A percentile compares a stretch with the other conserved stretches of the same genome.
phyloP scores from a whole-genome alignment of 2,797 vertebrate genomes.

The Acrossocheilus wenchowensis region DNA sequence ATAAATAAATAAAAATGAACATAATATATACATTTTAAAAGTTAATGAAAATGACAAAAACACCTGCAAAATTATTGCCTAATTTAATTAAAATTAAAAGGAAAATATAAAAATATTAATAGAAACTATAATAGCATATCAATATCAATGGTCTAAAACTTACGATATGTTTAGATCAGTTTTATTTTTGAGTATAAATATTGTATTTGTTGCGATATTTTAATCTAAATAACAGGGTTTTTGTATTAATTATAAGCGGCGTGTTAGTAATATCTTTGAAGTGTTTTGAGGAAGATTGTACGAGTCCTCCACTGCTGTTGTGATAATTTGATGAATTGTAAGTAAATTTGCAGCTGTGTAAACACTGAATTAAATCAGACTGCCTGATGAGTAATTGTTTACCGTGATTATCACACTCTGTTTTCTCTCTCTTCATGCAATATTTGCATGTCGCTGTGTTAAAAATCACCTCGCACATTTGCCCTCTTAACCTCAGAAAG shows the following conservation, averaged over 20 bases:
- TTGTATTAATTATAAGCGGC: neutral
- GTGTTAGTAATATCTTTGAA: neutral
- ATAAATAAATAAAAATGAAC: neutral
- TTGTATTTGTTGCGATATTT: neutral
- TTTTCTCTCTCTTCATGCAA: neutral
- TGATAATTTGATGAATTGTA: constrained; percentile 11
- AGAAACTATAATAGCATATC: neutral
- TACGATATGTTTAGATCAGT: neutral
- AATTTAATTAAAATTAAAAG: neutral
- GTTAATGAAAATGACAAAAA: neutral
- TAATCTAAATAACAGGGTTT: neutral
- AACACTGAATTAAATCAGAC: constrained; percentile 9
- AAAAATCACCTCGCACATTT: constrained; percentile 18
- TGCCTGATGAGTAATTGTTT: neutral
- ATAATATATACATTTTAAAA: neutral
- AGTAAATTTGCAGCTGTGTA: constrained; percentile 13
- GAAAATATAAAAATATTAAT: neutral
- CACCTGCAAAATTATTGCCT: neutral
- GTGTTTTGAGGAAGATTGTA: neutral
- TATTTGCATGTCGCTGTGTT: neutral
- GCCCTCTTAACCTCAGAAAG: constrained; percentile 1
- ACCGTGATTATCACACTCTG: neutral
- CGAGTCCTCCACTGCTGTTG: neutral
- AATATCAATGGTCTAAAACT: neutral
- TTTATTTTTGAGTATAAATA: neutral